A percentile compares a stretch with the other conserved stretches of the same genome.
Conservation (phyloP, 2,888 invertebrate genomes). For the Ommatoiulus sabulosus region DNA sequence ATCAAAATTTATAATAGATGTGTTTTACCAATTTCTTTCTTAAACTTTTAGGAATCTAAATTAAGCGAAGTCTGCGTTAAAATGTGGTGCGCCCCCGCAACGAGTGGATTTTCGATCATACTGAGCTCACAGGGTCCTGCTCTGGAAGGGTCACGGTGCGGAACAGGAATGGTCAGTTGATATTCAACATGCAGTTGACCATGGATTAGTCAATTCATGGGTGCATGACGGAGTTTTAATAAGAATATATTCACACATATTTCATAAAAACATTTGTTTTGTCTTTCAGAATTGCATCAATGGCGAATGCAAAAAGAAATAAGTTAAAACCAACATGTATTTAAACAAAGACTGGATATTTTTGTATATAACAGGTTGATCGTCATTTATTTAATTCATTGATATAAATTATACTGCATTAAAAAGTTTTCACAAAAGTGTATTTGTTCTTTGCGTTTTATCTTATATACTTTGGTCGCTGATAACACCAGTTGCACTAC, state of each 20-base stretch:
- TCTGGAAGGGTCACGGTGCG: conserved; percentile 11
- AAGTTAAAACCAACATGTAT: not conserved
- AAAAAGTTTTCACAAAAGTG: not conserved
- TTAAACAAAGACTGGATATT: not conserved
- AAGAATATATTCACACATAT: not conserved
- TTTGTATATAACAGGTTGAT: not conserved
- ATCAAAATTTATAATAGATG: too few species aligned
- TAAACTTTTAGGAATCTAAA: not conserved
- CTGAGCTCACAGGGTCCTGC: conserved; percentile 20
- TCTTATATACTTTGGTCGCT: too few species aligned
- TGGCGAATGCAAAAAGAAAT: not conserved
- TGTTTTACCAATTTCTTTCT: not conserved
- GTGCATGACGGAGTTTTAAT: not conserved
- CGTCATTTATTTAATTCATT: not conserved
- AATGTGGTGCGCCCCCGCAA: not conserved
- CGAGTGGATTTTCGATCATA: not conserved
- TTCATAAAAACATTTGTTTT: not conserved
- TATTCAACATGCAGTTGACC: not conserved
- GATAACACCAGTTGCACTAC: too few species aligned
- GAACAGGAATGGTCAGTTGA: not conserved
- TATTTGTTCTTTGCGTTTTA: too few species aligned
- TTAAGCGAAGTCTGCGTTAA: not conserved
- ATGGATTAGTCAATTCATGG: too few species aligned
- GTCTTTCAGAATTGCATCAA: not conserved
- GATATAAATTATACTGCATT: not conserved